These are phyloP conservation scores for Chondrilla cf. caribensis DNA, from an alignment of 37 sponge, comb jelly and placozoan species.

Conservation along the genomic window DNA sequence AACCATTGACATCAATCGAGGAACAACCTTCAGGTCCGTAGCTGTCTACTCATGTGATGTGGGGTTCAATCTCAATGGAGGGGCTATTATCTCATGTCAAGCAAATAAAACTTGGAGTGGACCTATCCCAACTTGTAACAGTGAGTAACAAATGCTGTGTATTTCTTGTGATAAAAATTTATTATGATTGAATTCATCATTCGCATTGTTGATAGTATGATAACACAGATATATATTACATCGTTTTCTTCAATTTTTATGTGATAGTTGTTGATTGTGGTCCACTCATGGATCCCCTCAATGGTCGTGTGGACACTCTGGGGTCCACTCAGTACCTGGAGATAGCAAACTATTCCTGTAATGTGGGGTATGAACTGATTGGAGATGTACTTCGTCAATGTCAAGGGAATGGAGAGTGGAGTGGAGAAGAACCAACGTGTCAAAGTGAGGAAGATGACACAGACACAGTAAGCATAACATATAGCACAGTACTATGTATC, in stretches of 20 bases:
- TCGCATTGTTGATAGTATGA: no score
- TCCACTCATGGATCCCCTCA: not conserved
- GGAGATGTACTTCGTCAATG: not conserved
- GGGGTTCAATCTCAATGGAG: not conserved
- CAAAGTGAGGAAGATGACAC: not conserved
- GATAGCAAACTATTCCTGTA: not conserved
- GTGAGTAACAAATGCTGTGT: not conserved
- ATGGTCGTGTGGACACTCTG: not conserved
- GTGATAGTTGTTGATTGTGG: conserved; percentile 20
- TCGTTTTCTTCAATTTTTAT: no score
- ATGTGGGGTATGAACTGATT: not conserved
- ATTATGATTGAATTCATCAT: no score
- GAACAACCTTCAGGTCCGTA: conserved; percentile 14
- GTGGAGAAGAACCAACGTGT: conserved; percentile 5
- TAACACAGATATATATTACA: not conserved
- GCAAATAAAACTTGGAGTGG: conserved; percentile 15
- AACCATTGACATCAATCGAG: not conserved
- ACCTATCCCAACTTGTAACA: conserved; percentile 7
- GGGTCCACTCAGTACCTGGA: not conserved
- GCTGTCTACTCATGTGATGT: conserved; percentile 10
- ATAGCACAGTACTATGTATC: not conserved
- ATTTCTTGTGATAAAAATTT: no score
- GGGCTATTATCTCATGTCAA: not conserved
- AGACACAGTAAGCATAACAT: no score
- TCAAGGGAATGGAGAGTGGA: not conserved